Percentiles rank a stretch among this genome's conserved stretches.
These are phyloP conservation scores for Lutjanus erythropterus DNA, from an alignment of 2,113 vertebrate species.

Conservation along the genomic window DNA sequence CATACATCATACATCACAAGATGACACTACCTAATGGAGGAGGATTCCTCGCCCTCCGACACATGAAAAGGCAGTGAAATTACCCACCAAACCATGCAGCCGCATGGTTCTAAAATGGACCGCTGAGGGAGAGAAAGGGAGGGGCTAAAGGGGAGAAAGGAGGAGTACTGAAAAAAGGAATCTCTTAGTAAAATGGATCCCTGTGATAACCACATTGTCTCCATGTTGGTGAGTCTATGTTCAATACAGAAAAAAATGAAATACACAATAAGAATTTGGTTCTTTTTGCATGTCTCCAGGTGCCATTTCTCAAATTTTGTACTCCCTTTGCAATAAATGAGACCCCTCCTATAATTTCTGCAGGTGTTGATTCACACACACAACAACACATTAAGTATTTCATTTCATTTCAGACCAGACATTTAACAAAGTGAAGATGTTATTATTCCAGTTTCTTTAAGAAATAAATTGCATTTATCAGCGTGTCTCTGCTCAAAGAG, in stretches of 20 bases:
- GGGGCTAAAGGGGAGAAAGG: conserved; percentile 57
- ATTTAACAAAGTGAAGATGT: conserved; percentile 61
- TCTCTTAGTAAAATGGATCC: conserved; percentile 79
- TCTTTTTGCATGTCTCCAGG: conserved; percentile 37
- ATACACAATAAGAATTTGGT: conserved; percentile 42
- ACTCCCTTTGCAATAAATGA: conserved; percentile 15
- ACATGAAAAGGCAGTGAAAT: conserved; percentile 86
- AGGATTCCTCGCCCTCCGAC: conserved; percentile 79
- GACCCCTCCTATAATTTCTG: conserved; percentile 44
- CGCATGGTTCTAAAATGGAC: conserved; percentile 78
- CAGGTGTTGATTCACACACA: conserved; percentile 63
- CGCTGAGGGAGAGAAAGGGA: conserved; percentile 65
- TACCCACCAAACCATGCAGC: conserved; percentile 79
- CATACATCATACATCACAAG: conserved; percentile 87
- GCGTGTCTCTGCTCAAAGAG: conserved; percentile 27
- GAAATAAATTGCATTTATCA: conserved; percentile 66
- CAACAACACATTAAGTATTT: conserved; percentile 57
- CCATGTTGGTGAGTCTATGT: conserved; percentile 9
- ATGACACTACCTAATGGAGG: conserved; percentile 85
- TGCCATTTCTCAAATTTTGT: conserved; percentile 26
- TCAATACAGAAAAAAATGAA: conserved; percentile 43
- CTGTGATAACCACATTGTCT: conserved; percentile 69
- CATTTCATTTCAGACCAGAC: conserved; percentile 64
- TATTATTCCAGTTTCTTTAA: conserved; percentile 51
- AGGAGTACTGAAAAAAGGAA: conserved; percentile 59